Percentiles rank a stretch among this genome's conserved stretches.
These are phyloP conservation scores for Sternarchorhynchus goeldii DNA, from an alignment of 2,797 vertebrate species.

Conservation along the genomic window DNA sequence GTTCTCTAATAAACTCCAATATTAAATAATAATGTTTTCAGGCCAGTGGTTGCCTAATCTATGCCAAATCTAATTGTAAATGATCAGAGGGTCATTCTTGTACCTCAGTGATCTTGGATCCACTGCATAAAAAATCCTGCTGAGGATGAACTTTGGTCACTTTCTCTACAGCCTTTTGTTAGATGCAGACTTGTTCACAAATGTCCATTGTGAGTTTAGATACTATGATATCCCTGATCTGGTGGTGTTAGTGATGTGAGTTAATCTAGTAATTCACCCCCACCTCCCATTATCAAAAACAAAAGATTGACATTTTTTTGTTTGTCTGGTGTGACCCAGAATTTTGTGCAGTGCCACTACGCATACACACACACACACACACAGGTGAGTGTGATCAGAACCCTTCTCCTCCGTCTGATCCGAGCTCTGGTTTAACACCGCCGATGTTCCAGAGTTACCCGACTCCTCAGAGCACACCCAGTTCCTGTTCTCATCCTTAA, in stretches of 20 bases:
- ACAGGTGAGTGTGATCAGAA: constrained; percentile 38
- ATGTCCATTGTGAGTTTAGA: neutral
- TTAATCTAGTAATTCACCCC: too few species aligned
- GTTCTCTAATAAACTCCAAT: constrained; percentile 28
- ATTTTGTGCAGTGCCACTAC: neutral
- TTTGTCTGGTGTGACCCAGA: too few species aligned
- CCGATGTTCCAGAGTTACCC: constrained; percentile 20
- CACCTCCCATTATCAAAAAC: too few species aligned
- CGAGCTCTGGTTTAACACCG: constrained; percentile 29
- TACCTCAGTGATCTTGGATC: neutral
- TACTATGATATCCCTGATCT: neutral
- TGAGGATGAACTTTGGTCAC: neutral
- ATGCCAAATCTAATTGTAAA: neutral
- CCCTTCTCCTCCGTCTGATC: constrained; percentile 28
- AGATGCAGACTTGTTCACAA: constrained; percentile 1
- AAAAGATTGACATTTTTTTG: too few species aligned
- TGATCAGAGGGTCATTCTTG: constrained; percentile 4
- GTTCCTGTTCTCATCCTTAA: constrained; percentile 19
- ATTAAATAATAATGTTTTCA: constrained; percentile 3
- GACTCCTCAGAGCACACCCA: neutral
- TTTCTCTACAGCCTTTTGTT: neutral
- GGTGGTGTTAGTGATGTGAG: neutral
- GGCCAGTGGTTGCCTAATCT: neutral
- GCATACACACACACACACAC: neutral
- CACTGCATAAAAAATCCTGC: neutral